Base-by-base conservation (phyloP, 1,140 invertebrate genomes). In the Polyergus mexicanus region DNA sequence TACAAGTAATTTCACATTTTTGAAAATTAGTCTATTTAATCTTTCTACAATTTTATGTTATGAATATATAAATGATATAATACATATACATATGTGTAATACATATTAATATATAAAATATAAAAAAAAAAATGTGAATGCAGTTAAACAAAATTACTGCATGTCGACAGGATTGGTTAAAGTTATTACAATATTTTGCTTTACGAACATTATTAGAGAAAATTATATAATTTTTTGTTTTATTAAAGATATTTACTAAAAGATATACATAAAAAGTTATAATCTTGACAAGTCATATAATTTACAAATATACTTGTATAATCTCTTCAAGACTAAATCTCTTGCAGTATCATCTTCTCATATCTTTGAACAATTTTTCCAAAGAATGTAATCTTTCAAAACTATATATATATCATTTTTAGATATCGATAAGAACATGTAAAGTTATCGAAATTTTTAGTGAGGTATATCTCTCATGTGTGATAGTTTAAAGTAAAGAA, bases 171-270 rank as follows among this genome's bases (percentile, higher is more conserved):
- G 6, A 69, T 22, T 56, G 32, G 32, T 66, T 77, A 38, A 68
- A 56, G 28, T 38, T 80, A 71, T 51, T 54, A n/a, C 41, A 35
- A 38, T 63, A 68, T 78, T 78, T 78, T 54, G n/a, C 32, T 19
- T 78, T 19, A 54, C n/a, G 11, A 35, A 78, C 25, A 16, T 25
- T 47, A 5, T 35, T 54, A 68, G 8, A 25, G 1, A 13, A 44
- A n/a, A 35, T 22, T 62, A 8, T 66, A 51, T 16, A 51, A 51
- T 19, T 51, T 71, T 38, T 72, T 81, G 13, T 35, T 65, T 56
- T 69, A 72, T 28, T 58, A 41, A 41, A 63, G 5, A 58, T 80
- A 38, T 38, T 19, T 56, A 58, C 19, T 58, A 72, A 72, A 51
- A 51, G 35, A 28, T 80, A 41, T 35, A 32, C 1, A 63, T 62